Evolutionary conservation across 1,140 invertebrate genomes (phyloP), one percentile per base, ranked within the genome.

Genomic region (Aphis gossypii): DNA sequence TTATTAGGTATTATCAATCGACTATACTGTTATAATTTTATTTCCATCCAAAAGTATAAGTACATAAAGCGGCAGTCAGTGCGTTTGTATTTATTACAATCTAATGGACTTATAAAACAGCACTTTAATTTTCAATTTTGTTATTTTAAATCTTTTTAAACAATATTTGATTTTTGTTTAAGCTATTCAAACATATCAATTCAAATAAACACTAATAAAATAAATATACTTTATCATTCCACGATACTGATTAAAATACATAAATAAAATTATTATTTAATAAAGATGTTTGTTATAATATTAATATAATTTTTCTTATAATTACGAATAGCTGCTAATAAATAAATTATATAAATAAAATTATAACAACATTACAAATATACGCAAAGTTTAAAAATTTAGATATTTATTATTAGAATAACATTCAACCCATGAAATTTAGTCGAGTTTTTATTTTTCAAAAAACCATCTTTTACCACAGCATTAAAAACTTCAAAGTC

Each of bases 1-100:
- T n/a, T 76, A 35, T n/a, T 76, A 76, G n/a, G 60, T 76, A n/a
- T 76, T 76, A 76, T 76, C n/a, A 76, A 76, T n/a, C n/a, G 30
- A n/a, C 48, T 18, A 51, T 51, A 68, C 30, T 68, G 60, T 68
- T 76, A 76, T 76, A 76, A n/a, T n/a, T 76, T 5, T 35, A 76
- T 76, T n/a, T 11, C 60, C n/a, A 76, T 76, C 14, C 60, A 0
- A 76, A 76, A n/a, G 60, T 76, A 76, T 76, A 68, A 76, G 60
- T 18, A n/a, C 60, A n/a, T 35, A 76, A 76, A 76, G 14, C 30
- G 60, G 14, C 4, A n/a, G 30, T 14, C 60, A n/a, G 30, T n/a
- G 30, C 4, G 18, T 76, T 5, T n/a, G 5, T 76, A n/a, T n/a
- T 76, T 14, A 76, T 14, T 76, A 14, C 5, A 5, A 6, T n/a